Evolutionary conservation across 2,888 invertebrate species (phyloP), one percentile per base, ranked within the genome.

Genomic region (Aromia moschata): DNA sequence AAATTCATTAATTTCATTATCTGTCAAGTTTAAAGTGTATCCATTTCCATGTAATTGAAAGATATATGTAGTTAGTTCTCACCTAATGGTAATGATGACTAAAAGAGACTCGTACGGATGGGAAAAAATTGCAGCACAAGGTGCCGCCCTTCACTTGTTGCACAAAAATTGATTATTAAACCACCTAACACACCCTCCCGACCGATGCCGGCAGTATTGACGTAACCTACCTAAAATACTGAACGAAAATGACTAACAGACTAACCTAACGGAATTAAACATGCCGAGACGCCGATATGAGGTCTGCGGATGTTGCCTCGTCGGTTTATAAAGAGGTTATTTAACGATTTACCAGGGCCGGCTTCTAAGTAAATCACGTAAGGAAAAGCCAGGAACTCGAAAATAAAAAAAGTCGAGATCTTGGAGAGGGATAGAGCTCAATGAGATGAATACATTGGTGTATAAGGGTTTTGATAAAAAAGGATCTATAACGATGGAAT

Each of bases 291-390:
- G 17, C 36, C 11, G 40, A 46, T 40, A 47, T 46, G 43, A 41
- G 44, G 49, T 11, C 43, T 45, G 25, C 46, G 43, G 62, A 58
- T 62, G 52, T 55, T 44, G 52, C 52, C 51, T 57, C 43, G 47
- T 37, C 62, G 58, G 58, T 47, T 58, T 57, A 33, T 38, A 45
- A 43, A 51, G 51, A 59, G 55, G 52, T 60, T 60, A 56, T 46
- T 55, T 60, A 59, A 56, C 55, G 51, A 44, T 20, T 33, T n/a
- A 10, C 1, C 62, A 62, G 62, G 44, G 12, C 44, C 58, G 62
- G 53, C 10, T 33, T 18, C 4, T 25, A 25, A 25, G 7, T 25
- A 25, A n/a, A n/a, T n/a, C n/a, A n/a, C n/a, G n/a, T n/a, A n/a
- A n/a, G n/a, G n/a, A n/a, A n/a, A n/a, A n/a, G n/a, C n/a, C n/a